A percentile compares a stretch with the other conserved stretches of the same genome.
Conservation (phyloP, 2,113 vertebrate genomes). For the Solea senegalensis region DNA sequence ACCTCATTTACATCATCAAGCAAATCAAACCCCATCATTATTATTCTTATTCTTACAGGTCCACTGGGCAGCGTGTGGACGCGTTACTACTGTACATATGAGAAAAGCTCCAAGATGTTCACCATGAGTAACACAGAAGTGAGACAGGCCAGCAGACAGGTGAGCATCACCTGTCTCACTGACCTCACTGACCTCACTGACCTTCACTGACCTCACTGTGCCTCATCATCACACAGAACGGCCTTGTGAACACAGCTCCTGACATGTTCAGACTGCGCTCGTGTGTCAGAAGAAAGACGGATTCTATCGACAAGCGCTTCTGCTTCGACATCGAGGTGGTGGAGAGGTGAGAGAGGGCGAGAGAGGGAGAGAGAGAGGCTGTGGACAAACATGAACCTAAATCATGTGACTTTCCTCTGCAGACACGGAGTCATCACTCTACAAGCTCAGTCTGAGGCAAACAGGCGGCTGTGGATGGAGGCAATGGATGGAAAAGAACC, state of each 20-base stretch:
- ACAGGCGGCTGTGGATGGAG: conserved; percentile 95
- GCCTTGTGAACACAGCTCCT: conserved; percentile 81
- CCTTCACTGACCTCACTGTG: too few species aligned
- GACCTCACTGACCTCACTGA: not conserved
- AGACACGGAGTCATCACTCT: conserved; percentile 95
- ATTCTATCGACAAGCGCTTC: conserved; percentile 98
- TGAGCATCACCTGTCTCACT: conserved; percentile 57
- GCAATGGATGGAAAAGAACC: conserved; percentile 99
- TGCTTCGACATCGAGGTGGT: conserved; percentile 97
- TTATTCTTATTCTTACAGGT: conserved; percentile 75
- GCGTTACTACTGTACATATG: conserved; percentile 96
- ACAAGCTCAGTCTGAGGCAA: conserved; percentile 94
- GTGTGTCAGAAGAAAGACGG: conserved; percentile 94
- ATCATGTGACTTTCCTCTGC: conserved; percentile 38
- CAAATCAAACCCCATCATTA: not conserved
- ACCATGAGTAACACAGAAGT: conserved; percentile 92
- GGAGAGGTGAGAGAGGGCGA: conserved; percentile 84
- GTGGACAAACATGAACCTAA: not conserved
- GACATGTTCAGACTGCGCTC: conserved; percentile 94
- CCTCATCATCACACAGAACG: conserved; percentile 80
- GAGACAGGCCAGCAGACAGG: conserved; percentile 93
- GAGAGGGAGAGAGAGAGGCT: not conserved
- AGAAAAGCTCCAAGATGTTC: conserved; percentile 94
- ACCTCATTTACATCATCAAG: not conserved
- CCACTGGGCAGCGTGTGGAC: conserved; percentile 95